Evolutionary conservation across 2,888 invertebrate genomes (phyloP).

Genomic region (Plebejus melissa): DNA sequence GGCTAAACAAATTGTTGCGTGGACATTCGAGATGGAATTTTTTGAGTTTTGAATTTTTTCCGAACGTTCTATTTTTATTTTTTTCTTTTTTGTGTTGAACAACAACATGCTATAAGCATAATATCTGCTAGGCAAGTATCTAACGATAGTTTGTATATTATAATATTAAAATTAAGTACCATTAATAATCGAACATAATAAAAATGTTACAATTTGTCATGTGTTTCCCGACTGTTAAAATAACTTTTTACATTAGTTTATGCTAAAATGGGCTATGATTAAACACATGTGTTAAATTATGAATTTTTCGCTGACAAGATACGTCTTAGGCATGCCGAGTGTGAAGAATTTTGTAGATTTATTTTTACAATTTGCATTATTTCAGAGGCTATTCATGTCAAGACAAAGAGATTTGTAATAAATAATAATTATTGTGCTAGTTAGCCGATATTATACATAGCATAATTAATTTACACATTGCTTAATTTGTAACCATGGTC

Average conservation of each 20-base stretch:
- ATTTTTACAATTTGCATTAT: conserved; percentile 27
- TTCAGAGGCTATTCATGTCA: conserved; percentile 32
- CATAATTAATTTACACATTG: too few species aligned
- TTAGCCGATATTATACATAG: too few species aligned
- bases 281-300: not conserved
- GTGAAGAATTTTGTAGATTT: conserved; percentile 13
- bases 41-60: not conserved
- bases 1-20: not conserved
- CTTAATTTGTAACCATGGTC: too few species aligned
- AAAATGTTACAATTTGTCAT: not conserved
- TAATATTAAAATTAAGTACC: too few species aligned
- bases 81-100: not conserved
- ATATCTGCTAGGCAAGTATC: not conserved
- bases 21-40: not conserved
- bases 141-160: too few species aligned
- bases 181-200: not conserved
- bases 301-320: not conserved
- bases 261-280: not conserved
- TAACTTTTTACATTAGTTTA: not conserved
- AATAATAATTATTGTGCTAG: conserved; percentile 19
- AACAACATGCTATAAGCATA: not conserved
- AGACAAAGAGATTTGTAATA: conserved; percentile 35
- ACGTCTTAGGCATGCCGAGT: conserved; percentile 43
- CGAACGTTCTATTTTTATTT: not conserved
- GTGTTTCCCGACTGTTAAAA: not conserved